Conservation (phyloP, 2,113 vertebrate genomes). For the Pyrgilauda ruficollis region DNA sequence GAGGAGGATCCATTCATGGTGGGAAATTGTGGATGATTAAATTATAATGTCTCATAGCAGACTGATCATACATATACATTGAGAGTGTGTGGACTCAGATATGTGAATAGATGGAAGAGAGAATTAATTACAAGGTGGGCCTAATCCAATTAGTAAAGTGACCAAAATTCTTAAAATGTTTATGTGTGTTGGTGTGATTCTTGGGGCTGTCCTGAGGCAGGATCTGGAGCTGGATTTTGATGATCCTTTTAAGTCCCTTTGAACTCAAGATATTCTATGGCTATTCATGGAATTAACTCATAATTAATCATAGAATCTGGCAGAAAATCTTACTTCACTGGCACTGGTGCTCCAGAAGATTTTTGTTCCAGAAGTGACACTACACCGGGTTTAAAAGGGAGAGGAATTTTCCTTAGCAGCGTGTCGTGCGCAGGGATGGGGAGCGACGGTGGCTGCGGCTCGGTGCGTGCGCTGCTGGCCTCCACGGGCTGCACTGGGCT, state of each 20-base stretch:
- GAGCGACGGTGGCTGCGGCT: rapidly evolving
- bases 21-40: neutral
- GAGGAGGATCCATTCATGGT: neutral
- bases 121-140: neutral
- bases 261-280: neutral
- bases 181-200: neutral
- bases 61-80: neutral
- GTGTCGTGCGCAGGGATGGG: rapidly evolving
- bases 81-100: neutral
- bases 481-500: rapidly evolving
- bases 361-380: neutral
- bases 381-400: rapidly evolving
- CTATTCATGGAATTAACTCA: neutral
- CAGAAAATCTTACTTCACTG: neutral
- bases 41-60: neutral
- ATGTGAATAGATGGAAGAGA: neutral
- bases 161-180: neutral
- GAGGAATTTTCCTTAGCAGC: neutral
- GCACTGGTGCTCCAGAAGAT: neutral
- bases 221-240: neutral
- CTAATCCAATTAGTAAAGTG: neutral
- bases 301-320: neutral
- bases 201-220: neutral
- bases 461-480: neutral
- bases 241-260: neutral